phyloP scores from a whole-genome alignment of 35 echinoderm and acorn worm genomes.

The Strongylocentrotus purpuratus region DNA sequence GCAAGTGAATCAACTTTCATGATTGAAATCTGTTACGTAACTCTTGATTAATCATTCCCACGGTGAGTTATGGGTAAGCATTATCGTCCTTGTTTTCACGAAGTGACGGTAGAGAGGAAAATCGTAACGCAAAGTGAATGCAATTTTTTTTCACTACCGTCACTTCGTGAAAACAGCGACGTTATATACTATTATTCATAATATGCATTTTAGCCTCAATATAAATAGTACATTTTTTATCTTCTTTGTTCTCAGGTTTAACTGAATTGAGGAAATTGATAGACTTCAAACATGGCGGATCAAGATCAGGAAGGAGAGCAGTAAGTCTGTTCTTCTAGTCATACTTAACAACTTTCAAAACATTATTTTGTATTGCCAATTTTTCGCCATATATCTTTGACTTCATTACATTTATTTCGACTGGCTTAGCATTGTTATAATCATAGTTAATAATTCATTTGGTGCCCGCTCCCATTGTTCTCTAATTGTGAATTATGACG shows the following conservation, averaged over 20 bases:
- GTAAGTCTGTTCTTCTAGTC: background rate
- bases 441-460: background rate
- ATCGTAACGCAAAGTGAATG: too few species aligned
- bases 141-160: too few species aligned
- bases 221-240: background rate
- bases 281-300: background rate
- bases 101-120: too few species aligned
- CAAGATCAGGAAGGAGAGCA: background rate
- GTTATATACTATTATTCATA: too few species aligned
- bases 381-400: background rate
- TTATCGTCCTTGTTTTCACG: too few species aligned
- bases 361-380: background rate
- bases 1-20: too few species aligned
- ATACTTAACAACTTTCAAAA: too few species aligned
- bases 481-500: background rate
- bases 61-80: too few species aligned
- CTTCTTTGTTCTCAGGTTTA: background rate
- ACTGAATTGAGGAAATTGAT: background rate
- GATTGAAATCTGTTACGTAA: too few species aligned
- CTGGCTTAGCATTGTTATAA: background rate
- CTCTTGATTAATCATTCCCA: too few species aligned
- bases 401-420: background rate
- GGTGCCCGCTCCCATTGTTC: background rate
- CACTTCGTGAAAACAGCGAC: too few species aligned
- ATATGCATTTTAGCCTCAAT: too few species aligned